Percentiles rank a stretch among this genome's conserved stretches.
phyloP scores from a whole-genome alignment of 2,797 vertebrate species.

The Gallirallus australis region DNA sequence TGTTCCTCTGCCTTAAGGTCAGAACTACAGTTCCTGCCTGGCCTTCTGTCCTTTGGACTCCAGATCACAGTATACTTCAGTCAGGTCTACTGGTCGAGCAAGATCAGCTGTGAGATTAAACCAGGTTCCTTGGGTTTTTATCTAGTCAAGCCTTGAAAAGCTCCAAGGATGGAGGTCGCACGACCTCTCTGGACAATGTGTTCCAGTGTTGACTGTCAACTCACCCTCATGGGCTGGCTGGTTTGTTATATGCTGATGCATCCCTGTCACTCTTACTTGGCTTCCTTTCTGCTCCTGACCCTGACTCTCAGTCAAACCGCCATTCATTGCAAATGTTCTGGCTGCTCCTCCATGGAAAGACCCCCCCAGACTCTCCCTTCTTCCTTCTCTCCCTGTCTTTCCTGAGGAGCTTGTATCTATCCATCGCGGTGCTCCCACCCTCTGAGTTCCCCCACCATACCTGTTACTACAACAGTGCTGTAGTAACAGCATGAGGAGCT shows the following conservation, averaged over 20 bases:
- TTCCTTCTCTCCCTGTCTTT: neutral
- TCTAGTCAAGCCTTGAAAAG: neutral
- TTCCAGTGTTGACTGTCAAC: neutral
- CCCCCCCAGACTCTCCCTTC: neutral
- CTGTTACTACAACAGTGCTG: neutral
- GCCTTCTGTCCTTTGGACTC: neutral
- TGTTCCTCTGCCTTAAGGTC: neutral
- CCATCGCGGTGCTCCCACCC: neutral
- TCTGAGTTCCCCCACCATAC: neutral
- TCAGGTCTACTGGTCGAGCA: neutral
- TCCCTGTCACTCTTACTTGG: neutral
- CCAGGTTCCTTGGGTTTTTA: neutral
- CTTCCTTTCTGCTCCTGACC: neutral
- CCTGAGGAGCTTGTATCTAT: neutral
- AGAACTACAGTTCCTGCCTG: neutral
- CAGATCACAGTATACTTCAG: neutral
- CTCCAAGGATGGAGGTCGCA: neutral
- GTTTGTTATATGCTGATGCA: neutral
- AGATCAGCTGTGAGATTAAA: neutral
- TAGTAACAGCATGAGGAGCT: neutral
- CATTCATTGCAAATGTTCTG: neutral
- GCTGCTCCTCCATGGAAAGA: neutral
- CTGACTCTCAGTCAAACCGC: neutral
- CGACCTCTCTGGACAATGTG: neutral
- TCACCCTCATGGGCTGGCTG: neutral